Evolutionary conservation across 92 coral and sea anemone genomes (phyloP), one percentile per base, ranked within the genome.

Genomic region (Umimayanthus kanabou): DNA sequence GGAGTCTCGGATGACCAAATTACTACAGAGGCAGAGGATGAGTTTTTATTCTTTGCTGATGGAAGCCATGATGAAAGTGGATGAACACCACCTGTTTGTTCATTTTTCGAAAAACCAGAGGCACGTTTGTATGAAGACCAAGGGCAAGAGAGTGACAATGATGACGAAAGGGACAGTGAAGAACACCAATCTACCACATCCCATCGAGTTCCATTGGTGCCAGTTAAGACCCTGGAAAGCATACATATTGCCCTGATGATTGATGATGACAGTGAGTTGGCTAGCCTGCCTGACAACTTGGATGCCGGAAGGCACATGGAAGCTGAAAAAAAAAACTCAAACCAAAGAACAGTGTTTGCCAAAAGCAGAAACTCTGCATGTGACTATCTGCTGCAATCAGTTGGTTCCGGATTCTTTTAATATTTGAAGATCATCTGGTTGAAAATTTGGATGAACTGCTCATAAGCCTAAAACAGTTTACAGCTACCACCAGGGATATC

Each of bases 61-160:
- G 47, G 26, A n/a, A 47, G 42, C 45, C 53, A 9, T 42, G 85
- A 81, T 81, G 9, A 81, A 28, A 55, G 42, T 81, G 85, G 85
- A 39, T 39, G 73, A 4, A 81, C 73, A 58, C 73, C 85, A 18
- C 82, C 37, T 9, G 82, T 78, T 14, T 78, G 82, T 53, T 78
- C 82, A 4, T 78, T 78, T 78, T 78, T 78, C 15, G 82, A 78
- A 29, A 78, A 16, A 14, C 82, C 82, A 37, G 82, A 78, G 53
- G 9, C 4, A n/a, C 82, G 81, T 2, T 11, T 77, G 16, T 77
- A 77, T 42, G 82, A 26, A 78, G 58, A 26, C 15, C 53, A 23
- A 53, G 66, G 5, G 20, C 58, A 43, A 14, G n/a, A n/a, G n/a
- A n/a, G n/a, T n/a, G n/a, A n/a, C n/a, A n/a, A n/a, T n/a, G 45